Base-by-base conservation (phyloP, 1,140 invertebrate species). In the Conus ventricosus region DNA sequence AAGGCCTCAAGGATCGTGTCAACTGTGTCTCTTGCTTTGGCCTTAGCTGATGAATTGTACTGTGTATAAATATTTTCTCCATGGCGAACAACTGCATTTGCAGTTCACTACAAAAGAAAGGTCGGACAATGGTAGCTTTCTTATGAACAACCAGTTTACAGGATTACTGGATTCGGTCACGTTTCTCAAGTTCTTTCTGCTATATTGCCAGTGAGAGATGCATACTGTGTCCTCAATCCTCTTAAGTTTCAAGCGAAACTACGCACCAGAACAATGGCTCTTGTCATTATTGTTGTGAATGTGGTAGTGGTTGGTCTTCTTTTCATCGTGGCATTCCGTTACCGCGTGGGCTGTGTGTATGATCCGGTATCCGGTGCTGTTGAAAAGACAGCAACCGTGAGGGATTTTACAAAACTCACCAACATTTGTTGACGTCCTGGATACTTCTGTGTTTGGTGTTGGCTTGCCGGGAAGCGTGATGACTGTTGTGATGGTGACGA, bases 401-500 rank as follows among this genome's bases (percentile, higher is more conserved):
- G 5, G 13, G 39, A 13, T 80, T 51, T 13, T 80, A 80, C 39
- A 25, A 23, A 23, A 11, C 13, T 13, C n/a, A 80, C 5, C n/a
- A 80, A 80, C 76, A 80, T 80, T 80, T 25, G n/a, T 80, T 51
- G 76, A 80, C n/a, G n/a, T n/a, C n/a, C n/a, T n/a, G n/a, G n/a
- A n/a, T n/a, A n/a, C n/a, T n/a, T n/a, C n/a, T n/a, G 11, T 80
- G 5, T 80, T 25, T 11, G 5, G 76, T 13, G n/a, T 11, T 80
- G n/a, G 11, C 5, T 20, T 80, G 2, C n/a, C 76, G 2, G 11
- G n/a, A 4, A 13, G 76, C 13, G 5, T 6, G 5, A 25, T 51
- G 11, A 27, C 0, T 15, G 5, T 80, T 13, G 39, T 80, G 39
- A 27, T 80, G 39, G 39, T 80, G 4, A 7, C 11, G 15, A 80